Base-by-base conservation (phyloP, 2,888 invertebrate species). In the Hedya salicella region DNA sequence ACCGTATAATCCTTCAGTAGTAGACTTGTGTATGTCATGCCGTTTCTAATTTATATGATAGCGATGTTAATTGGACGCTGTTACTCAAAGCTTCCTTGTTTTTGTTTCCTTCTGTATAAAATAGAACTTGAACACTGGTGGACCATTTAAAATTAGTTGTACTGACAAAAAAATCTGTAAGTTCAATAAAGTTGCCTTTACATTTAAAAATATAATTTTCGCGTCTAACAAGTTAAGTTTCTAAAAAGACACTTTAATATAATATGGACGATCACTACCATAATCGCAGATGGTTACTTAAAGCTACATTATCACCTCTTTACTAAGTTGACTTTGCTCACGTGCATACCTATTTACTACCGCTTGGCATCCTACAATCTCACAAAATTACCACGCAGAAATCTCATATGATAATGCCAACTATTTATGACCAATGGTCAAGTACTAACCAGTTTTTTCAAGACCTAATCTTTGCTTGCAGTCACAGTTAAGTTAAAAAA, bases 31-130 rank as follows among this genome's bases (percentile, higher is more conserved):
- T 44, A 49, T 49, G 49, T 67, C 56, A 50, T 30, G 32, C 42
- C 44, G 62, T 50, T 62, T 53, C 46, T 67, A 32, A 49, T 21
- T 46, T 52, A 42, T 72, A 69, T 76, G 81, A 82, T 81, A 81
- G 78, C 59, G 67, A 78, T 78, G 83, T 74, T 80, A 84, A 86
- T 85, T 75, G 78, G 75, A 75, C 77, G 76, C 76, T 70, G 75
- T 78, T 78, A 71, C 75, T 73, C 74, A 77, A 77, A 63, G 52
- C 77, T 78, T 77, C 78, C 80, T 80, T 65, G 75, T 78, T 73
- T 57, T 74, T 75, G 75, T 74, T 75, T 77, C 73, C 74, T 74
- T 52, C 25, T 25, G 5, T 25, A 25, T 25, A 25, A 25, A 25
- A 25, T 25, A 25, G 25, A 25, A 25, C n/a, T 25, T 6, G 6